Evolutionary conservation across 1,140 invertebrate species (phyloP).

Genomic region (Drosophila bifasciata): DNA sequence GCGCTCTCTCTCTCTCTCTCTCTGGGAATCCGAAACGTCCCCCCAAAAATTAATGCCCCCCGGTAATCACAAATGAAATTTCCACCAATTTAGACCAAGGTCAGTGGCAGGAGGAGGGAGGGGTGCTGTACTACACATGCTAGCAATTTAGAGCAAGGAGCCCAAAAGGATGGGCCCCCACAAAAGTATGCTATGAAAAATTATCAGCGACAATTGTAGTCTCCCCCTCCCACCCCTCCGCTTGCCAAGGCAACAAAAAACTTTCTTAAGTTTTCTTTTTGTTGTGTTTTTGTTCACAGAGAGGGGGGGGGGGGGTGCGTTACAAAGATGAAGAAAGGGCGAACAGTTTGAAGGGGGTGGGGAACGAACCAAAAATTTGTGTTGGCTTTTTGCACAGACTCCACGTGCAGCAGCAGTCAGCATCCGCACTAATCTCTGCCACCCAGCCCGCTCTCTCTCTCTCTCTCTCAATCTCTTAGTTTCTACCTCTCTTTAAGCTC

Average conservation of each 20-base stretch:
- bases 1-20: too few relatives aligned
- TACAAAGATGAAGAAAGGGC: not conserved
- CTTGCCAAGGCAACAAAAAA: constrained; percentile 7
- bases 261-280: constrained; percentile 60
- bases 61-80: too few relatives aligned
- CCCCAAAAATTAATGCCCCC: constrained; percentile 1
- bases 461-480: not conserved
- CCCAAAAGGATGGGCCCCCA: constrained; percentile 29
- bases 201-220: constrained; percentile 62
- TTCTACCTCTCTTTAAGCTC: constrained; percentile 1
- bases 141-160: constrained; percentile 60
- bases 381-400: constrained; percentile 69
- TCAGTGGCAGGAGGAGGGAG: constrained; percentile 15
- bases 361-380: too few relatives aligned
- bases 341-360: not conserved
- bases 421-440: constrained; percentile 13
- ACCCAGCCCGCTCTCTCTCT: constrained; percentile 1
- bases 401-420: constrained; percentile 64
- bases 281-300: constrained; percentile 47
- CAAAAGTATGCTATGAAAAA: constrained; percentile 71
- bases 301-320: constrained; percentile 5
- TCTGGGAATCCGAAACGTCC: too few relatives aligned
- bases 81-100: constrained; percentile 30
- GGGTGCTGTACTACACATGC: constrained; percentile 53
- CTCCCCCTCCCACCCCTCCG: constrained; percentile 17